Evolutionary conservation across 2,888 invertebrate species (phyloP).

Genomic region (Suillia variegata): DNA sequence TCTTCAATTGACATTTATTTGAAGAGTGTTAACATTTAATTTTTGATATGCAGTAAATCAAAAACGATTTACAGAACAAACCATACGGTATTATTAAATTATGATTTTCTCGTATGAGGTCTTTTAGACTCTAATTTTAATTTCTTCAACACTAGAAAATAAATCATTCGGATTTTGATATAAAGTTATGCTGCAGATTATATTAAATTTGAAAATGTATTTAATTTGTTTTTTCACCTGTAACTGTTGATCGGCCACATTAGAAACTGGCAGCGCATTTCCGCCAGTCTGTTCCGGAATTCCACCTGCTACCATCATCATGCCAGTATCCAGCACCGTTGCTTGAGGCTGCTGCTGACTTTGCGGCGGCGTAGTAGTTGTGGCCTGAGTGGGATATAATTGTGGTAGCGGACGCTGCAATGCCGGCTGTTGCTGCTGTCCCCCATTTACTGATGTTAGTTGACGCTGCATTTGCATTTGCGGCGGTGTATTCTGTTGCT

Average conservation of each 20-base stretch:
- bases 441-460: too few species aligned
- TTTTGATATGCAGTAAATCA: not conserved
- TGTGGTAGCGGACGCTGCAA: constrained; percentile 31
- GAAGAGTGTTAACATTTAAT: not conserved
- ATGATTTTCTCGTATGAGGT: too few species aligned
- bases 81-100: too few species aligned
- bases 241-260: constrained; percentile 58
- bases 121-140: too few species aligned
- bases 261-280: constrained; percentile 59
- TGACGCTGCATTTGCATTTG: constrained; percentile 53
- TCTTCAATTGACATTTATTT: not conserved
- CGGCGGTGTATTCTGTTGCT: constrained; percentile 56
- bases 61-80: not conserved
- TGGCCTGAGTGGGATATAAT: constrained; percentile 37
- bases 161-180: too few species aligned
- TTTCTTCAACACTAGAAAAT: too few species aligned
- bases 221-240: too few species aligned
- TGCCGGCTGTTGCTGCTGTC: constrained; percentile 30
- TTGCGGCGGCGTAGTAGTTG: constrained; percentile 13
- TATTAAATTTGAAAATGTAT: too few species aligned
- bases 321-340: constrained; percentile 30
- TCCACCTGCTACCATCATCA: constrained; percentile 18
- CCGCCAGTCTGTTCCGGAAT: constrained; percentile 21
- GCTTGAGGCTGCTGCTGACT: constrained; percentile 25
- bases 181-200: too few species aligned